phyloP scores from a whole-genome alignment of 2,113 vertebrate genomes.

The Leuciscus idus region DNA sequence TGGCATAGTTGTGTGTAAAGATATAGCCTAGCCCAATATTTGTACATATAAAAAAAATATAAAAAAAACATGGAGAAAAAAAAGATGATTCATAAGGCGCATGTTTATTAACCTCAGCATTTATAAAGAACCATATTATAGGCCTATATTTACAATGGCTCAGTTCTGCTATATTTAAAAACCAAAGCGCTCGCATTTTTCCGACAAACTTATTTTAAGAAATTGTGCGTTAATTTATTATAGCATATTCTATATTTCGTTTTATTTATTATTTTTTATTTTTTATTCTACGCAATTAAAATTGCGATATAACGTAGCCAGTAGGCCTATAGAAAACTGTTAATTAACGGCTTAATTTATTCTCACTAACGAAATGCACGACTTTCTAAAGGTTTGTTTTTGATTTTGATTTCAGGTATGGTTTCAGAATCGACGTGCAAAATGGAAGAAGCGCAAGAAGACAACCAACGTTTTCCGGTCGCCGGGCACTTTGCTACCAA shows the following conservation, averaged over 20 bases:
- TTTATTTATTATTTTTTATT: too few species aligned
- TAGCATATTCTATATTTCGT: too few species aligned
- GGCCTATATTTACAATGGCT: background rate
- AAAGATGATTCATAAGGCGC: background rate
- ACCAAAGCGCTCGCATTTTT: background rate
- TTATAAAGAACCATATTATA: background rate
- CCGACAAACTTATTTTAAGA: background rate
- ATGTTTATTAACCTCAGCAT: background rate
- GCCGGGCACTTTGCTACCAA: constrained; percentile 92
- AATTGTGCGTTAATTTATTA: background rate
- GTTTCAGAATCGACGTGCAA: constrained; percentile 96
- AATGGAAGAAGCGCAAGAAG: constrained; percentile 99
- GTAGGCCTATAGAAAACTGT: background rate
- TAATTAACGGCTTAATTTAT: constrained; percentile 75
- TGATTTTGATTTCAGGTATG: constrained; percentile 81
- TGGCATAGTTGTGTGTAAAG: background rate
- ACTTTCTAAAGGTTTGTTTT: background rate
- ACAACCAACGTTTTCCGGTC: constrained; percentile 95
- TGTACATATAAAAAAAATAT: too few species aligned
- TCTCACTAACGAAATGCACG: constrained; percentile 61
- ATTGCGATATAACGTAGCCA: background rate
- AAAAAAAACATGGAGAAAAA: background rate
- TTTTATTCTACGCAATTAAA: too few species aligned
- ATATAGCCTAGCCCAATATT: background rate
- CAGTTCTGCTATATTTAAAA: too few species aligned